phyloP scores from a whole-genome alignment of 2,888 invertebrate species.

The Eilema sororculum region DNA sequence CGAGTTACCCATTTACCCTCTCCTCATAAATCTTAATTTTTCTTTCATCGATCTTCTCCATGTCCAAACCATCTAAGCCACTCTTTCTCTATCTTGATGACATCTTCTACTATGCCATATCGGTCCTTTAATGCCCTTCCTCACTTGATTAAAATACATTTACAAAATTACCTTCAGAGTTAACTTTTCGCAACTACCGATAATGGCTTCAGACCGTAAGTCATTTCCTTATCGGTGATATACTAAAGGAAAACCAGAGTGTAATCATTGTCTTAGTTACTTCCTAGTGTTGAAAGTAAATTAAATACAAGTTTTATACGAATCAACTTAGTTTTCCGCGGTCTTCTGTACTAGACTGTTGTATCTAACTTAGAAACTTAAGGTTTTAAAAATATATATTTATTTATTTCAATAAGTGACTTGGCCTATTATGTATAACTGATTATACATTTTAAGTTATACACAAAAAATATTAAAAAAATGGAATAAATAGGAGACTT shows the following conservation, averaged over 20 bases:
- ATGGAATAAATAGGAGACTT: background rate
- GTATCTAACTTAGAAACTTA: background rate
- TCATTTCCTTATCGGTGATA: conserved; percentile 18
- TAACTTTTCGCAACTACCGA: background rate
- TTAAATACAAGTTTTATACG: conserved; percentile 1
- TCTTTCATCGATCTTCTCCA: background rate
- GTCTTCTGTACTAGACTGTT: conserved; percentile 6
- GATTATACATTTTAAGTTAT: background rate
- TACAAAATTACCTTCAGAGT: background rate
- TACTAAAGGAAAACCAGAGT: conserved; percentile 14
- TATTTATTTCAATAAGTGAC: background rate
- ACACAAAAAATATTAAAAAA: background rate
- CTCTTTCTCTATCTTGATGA: background rate
- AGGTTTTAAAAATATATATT: background rate
- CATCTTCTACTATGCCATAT: too few species aligned
- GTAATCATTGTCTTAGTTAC: conserved; percentile 6
- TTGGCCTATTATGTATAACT: background rate
- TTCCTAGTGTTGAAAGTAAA: conserved; percentile 25
- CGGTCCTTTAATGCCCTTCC: background rate
- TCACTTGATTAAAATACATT: background rate
- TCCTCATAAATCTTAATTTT: background rate
- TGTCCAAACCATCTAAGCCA: background rate
- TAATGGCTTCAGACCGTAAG: background rate
- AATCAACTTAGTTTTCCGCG: conserved; percentile 6
- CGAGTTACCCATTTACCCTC: too few species aligned